phyloP scores from a whole-genome alignment of 2,797 vertebrate genomes.

The Acanthiza pusilla region DNA sequence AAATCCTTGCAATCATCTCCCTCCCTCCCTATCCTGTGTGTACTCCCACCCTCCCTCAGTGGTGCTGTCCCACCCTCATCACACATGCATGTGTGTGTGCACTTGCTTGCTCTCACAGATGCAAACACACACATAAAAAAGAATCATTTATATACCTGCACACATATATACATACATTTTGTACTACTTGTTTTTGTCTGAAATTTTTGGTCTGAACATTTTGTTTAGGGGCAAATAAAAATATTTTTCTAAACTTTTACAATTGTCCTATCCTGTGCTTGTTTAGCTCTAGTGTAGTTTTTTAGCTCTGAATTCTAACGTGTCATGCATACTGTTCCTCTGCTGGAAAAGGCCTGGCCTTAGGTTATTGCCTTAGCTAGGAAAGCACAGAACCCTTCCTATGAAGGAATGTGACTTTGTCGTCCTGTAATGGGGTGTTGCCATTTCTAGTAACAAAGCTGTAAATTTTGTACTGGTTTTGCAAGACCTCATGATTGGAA shows the following conservation, averaged over 20 bases:
- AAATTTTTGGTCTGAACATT: background rate
- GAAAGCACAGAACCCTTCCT: background rate
- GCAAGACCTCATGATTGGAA: background rate
- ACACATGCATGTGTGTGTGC: fast-evolving
- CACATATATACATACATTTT: background rate
- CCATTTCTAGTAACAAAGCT: background rate
- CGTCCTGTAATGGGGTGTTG: background rate
- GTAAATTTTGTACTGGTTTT: background rate
- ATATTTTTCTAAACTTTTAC: background rate
- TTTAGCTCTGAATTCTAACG: background rate
- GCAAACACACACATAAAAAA: background rate
- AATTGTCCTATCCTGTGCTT: background rate
- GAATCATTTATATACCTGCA: background rate
- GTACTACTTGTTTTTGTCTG: background rate
- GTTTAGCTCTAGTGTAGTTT: background rate
- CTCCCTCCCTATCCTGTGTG: background rate
- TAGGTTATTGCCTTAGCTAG: background rate
- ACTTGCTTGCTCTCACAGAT: background rate
- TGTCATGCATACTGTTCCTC: background rate
- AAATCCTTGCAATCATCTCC: background rate
- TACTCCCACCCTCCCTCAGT: background rate
- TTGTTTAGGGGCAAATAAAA: background rate
- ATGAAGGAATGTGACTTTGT: background rate
- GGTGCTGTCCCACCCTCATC: background rate
- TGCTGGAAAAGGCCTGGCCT: background rate